Evolutionary conservation across 2,888 invertebrate species (phyloP), one percentile per base, ranked within the genome.

Genomic region (Zaprionus obscuricornis): DNA sequence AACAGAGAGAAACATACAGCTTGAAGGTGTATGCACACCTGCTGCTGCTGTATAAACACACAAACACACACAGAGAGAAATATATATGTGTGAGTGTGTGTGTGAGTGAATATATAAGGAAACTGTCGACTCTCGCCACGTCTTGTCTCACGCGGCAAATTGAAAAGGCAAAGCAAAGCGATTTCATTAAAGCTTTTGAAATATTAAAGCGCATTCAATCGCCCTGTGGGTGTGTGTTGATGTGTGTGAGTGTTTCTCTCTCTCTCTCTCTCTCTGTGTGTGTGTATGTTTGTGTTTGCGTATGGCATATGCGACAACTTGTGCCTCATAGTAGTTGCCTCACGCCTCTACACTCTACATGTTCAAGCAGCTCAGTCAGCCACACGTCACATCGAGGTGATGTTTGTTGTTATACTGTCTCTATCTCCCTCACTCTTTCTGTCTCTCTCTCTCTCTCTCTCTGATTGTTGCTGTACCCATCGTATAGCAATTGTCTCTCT

Each of bases 171-270:
- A 67, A 58, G 76, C 74, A 79, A 78, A 76, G 65, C 69, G 83
- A 83, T 83, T 83, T 83, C 79, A 83, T 83, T 81, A 79, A 79
- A 74, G 64, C 77, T 76, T 69, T 74, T 83, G 66, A 81, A 81
- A 83, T 83, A 81, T 81, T 83, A 72, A 78, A 78, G 82, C 65
- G 63, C 79, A 73, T 75, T 78, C 67, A 66, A 74, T 64, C 57
- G 55, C 50, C 51, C 43, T 55, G 51, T 34, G 47, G 26, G 31
- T 39, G 2, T 14, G 18, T 36, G 33, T 33, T 34, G 22, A 29
- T 17, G 18, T 33, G 20, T 26, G 52, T 13, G 11, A 43, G 45
- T 5, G 39, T 17, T 43, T 27, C n/a, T n/a, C n/a, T n/a, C n/a
- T n/a, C n/a, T n/a, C n/a, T n/a, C n/a, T n/a, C n/a, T n/a, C n/a